Evolutionary conservation across 2,797 vertebrate genomes (phyloP), one percentile per base, ranked within the genome.

Genomic region (Silurus lanzhouensis): DNA sequence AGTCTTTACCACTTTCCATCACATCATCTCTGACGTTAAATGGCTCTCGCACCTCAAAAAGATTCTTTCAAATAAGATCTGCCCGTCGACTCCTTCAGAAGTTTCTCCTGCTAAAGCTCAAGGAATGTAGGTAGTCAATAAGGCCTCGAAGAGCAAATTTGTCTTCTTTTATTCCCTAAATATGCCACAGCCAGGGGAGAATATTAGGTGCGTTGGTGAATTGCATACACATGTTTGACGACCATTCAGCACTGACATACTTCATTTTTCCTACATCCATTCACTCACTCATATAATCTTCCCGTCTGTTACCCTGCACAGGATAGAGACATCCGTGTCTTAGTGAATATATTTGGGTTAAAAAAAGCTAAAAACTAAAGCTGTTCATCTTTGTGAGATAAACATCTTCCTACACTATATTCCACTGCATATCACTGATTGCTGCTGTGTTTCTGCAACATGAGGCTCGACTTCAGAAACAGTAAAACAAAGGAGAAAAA

Each of bases 1-100:
- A 85, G 87, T 80, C 83, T 78, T 83, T 78, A 82, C 86, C 87
- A 82, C 84, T 82, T 81, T 84, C 84, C 77, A 83, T 85, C 84
- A 86, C 70, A 70, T 85, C 84, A 75, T 52, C 83, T 85, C 77
- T 85, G 52, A 85, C 81, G 87, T 84, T 60, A 88, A 85, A 86
- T 60, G 25, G 27, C 58, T 14, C 72, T 80, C 64, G 6, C 17
- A 17, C 71, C 52, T 74, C 46, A 55, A 74, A 55, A 52, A 14
- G 20, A 13, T 58, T 57, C 55, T 46, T 15, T 76, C 46, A 86
- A 77, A 83, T 78, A 31, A 71, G 71, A 38, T 68, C 57, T 9
- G 27, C 13, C 58, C 22, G 80, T 87, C n/a, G 46, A 89, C 76
- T 66, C 78, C 44, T 84, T 79, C 79, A 75, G 31, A 19, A 15